Percentiles rank a stretch among this genome's conserved stretches.
Conservation (phyloP, 2,113 vertebrate genomes). For the Illadopsis cleaveri region DNA sequence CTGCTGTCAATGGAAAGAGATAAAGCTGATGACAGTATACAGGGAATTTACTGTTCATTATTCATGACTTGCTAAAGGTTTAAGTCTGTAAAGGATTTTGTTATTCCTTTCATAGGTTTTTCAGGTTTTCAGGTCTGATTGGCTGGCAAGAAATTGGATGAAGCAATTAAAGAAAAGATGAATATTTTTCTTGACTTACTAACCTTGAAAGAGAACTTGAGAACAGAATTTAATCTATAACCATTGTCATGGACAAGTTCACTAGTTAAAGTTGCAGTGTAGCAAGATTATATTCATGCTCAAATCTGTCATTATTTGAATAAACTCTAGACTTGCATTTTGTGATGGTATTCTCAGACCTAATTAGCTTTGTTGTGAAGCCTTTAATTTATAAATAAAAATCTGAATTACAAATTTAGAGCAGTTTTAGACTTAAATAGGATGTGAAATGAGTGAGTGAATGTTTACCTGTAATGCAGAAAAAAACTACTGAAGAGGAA, state of each 20-base stretch:
- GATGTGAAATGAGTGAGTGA: neutral
- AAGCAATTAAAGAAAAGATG: neutral
- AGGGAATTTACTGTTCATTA: constrained; percentile 79
- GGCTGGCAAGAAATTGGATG: neutral
- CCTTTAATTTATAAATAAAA: neutral
- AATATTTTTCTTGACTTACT: neutral
- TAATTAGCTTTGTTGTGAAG: neutral
- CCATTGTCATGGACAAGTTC: neutral
- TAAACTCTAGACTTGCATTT: neutral
- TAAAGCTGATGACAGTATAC: constrained; percentile 70
- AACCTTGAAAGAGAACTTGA: neutral
- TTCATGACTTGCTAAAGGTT: constrained; percentile 72
- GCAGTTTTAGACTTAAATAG: neutral
- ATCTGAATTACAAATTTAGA: neutral
- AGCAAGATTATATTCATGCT: neutral
- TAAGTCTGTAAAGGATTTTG: constrained; percentile 69
- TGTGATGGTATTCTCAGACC: neutral
- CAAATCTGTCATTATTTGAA: neutral
- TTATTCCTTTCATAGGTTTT: constrained; percentile 28
- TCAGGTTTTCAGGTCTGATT: constrained; percentile 15
- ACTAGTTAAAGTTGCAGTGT: neutral
- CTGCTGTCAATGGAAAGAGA: constrained; percentile 53
- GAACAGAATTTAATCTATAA: neutral
- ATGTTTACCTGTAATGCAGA: neutral
- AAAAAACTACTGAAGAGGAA: neutral